Percentiles rank a stretch among this genome's conserved stretches.
Evolutionary conservation across 2,888 invertebrate genomes (phyloP).

Genomic region (Cataglyphis rosenhaueri): DNA sequence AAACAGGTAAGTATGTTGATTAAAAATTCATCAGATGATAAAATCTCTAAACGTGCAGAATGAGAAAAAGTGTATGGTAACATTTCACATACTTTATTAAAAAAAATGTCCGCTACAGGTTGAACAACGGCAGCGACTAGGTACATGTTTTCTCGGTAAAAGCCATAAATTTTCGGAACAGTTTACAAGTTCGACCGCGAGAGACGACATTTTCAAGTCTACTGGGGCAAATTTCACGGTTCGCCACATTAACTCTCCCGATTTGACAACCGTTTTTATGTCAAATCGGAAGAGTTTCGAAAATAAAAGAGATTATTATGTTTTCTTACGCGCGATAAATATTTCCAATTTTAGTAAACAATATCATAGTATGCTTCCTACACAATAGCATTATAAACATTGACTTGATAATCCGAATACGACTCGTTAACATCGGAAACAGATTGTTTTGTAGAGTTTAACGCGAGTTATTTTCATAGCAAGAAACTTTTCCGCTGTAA

Average conservation of each 20-base stretch:
- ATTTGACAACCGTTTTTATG: background rate
- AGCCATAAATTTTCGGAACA: conserved; percentile 39
- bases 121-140: background rate
- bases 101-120: background rate
- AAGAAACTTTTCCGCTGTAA: conserved; percentile 25
- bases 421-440: conserved; percentile 33
- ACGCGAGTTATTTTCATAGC: conserved; percentile 13
- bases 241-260: background rate
- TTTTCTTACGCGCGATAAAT: background rate
- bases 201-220: conserved; percentile 7
- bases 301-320: conserved; percentile 1
- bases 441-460: conserved; percentile 4
- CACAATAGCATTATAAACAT: background rate
- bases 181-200: conserved; percentile 21
- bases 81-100: conserved; percentile 23
- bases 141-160: background rate
- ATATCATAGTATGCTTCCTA: background rate
- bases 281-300: background rate
- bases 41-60: background rate
- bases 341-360: conserved; percentile 5
- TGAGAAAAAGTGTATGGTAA: background rate
- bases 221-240: background rate
- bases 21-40: conserved; percentile 3
- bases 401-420: conserved; percentile 22
- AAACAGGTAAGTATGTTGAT: background rate